A percentile compares a stretch with the other conserved stretches of the same genome.
These are phyloP conservation scores for Psophia crepitans DNA, from an alignment of 2,113 vertebrate genomes.

Conservation along the genomic window DNA sequence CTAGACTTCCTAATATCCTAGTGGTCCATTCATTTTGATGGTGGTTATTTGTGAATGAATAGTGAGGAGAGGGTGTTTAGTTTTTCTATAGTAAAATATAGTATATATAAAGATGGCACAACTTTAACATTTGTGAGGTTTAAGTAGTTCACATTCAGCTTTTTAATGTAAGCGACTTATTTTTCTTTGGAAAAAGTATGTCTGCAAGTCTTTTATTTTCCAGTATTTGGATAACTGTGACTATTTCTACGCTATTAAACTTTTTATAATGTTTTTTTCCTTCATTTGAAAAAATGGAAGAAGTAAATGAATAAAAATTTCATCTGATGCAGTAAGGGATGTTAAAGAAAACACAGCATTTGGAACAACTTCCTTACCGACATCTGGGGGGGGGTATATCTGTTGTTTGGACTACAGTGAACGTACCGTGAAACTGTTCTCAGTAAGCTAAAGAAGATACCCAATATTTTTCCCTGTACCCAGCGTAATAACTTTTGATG, in stretches of 20 bases:
- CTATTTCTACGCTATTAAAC: not conserved
- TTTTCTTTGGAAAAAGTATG: not conserved
- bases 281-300: not conserved
- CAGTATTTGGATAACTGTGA: not conserved
- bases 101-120: not conserved
- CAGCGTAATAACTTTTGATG: not conserved
- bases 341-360: not conserved
- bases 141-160: not conserved
- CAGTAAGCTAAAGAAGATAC: not conserved
- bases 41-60: not conserved
- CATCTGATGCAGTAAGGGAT: not conserved
- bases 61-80: rapidly evolving
- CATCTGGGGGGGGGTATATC: too few relatives aligned
- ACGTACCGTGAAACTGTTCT: too few relatives aligned
- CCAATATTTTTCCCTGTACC: not conserved
- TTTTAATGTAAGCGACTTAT: not conserved
- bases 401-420: too few relatives aligned
- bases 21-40: not conserved
- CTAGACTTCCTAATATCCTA: not conserved
- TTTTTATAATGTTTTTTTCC: not conserved
- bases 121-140: not conserved
- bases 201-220: not conserved
- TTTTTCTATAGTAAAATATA: not conserved
- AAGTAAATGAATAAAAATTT: not conserved
- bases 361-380: not conserved